Evolutionary conservation across 2,888 invertebrate species (phyloP).

Genomic region (Carterocephalus palaemon): DNA sequence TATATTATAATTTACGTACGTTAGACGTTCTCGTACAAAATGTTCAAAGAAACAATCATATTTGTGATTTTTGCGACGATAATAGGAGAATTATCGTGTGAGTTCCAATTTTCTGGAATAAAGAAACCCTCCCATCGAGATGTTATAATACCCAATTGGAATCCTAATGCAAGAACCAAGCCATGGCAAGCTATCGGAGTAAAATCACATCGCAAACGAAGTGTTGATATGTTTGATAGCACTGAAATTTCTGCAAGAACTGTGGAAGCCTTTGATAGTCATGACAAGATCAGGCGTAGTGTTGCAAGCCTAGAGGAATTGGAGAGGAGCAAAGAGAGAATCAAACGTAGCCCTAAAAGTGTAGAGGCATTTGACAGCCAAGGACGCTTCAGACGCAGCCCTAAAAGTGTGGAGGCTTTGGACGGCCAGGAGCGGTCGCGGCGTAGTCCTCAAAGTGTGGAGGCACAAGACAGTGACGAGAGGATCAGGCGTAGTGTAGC

Average conservation of each 20-base stretch:
- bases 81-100: slow-evolving; percentile 23
- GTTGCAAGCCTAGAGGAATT: slow-evolving; percentile 26
- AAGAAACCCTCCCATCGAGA: slow-evolving; percentile 41
- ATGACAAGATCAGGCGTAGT: slow-evolving; percentile 7
- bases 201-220: slow-evolving; percentile 30
- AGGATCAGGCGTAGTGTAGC: neutral
- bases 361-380: slow-evolving; percentile 22
- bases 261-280: neutral
- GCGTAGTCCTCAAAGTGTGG: slow-evolving; percentile 22
- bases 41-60: slow-evolving; percentile 7
- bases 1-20: too few species aligned
- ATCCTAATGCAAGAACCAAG: slow-evolving; percentile 41
- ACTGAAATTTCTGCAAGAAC: neutral
- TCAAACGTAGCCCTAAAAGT: slow-evolving; percentile 14
- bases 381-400: slow-evolving; percentile 10
- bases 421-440: slow-evolving; percentile 11
- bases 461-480: neutral
- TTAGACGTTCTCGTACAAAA: too few species aligned
- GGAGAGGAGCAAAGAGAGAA: slow-evolving; percentile 13
- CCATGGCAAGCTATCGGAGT: slow-evolving; percentile 43
- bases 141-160: slow-evolving; percentile 47
- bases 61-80: neutral
- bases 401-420: slow-evolving; percentile 24
- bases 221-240: slow-evolving; percentile 19
- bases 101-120: slow-evolving; percentile 31